A percentile compares a stretch with the other conserved stretches of the same genome.
Evolutionary conservation across 2,113 vertebrate species (phyloP).

Genomic region (Lasiurus borealis): DNA sequence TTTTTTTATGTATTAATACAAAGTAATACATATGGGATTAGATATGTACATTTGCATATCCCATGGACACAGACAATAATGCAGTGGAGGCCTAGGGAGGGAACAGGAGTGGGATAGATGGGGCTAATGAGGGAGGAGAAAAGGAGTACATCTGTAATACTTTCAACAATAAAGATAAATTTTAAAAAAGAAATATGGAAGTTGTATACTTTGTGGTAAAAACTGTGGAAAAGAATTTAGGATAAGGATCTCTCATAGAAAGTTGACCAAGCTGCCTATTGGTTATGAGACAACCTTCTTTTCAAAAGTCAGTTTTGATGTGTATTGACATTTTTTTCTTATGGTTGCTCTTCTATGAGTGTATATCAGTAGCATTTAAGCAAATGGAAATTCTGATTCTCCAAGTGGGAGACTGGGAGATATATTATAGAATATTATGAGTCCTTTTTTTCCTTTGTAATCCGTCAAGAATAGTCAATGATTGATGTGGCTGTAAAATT

Average conservation of each 20-base stretch:
- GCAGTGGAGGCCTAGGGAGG: too few species aligned
- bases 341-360: background rate
- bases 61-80: too few species aligned
- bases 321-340: background rate
- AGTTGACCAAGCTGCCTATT: background rate
- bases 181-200: background rate
- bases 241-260: background rate
- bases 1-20: background rate
- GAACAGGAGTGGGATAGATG: too few species aligned
- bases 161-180: too few species aligned
- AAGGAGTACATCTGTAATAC: too few species aligned
- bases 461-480: conserved; percentile 45
- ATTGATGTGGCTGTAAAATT: conserved; percentile 72
- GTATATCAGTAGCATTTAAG: background rate
- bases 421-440: background rate
- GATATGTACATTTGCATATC: too few species aligned
- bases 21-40: background rate
- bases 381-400: conserved; percentile 49
- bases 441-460: background rate
- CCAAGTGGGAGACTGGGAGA: background rate
- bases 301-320: conserved; percentile 9
- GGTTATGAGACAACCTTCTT: background rate
- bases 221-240: background rate
- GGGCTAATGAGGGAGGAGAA: too few species aligned
- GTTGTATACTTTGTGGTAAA: background rate